Evolutionary conservation across 2,113 vertebrate species (phyloP), one percentile per base, ranked within the genome.

Genomic region (Colossoma macropomum): DNA sequence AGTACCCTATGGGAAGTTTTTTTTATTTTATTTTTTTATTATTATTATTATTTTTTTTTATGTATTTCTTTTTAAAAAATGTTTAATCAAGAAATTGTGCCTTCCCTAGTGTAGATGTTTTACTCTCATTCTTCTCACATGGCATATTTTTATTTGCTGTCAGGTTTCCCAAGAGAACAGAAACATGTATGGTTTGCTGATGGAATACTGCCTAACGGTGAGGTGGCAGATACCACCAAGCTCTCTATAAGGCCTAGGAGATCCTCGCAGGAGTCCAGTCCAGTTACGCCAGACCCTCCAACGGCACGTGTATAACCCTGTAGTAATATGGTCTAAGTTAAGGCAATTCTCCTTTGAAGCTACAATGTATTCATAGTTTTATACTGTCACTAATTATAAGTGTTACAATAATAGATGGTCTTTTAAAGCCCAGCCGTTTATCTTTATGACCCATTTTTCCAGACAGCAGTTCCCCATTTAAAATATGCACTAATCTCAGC

Each of bases 151-250:
- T 45, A 23, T 23, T 8, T 56, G 19, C 17, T 56, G 19, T 1
- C 85, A 98, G 97, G 93, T 52, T 95, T 93, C 74, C 92, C 95
- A 72, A 95, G 93, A 81, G 97, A 98, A 68, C 96, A 97, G 86
- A 97, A 94, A 89, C 95, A 96, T 13, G 97, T 99, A 45, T 98
- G 97, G 97, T 99, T 99, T 90, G 98, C 97, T 30, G 97, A 98
- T 80, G 97, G 97, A 16, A 96, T 98, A 87, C 86, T 99, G 82
- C 97, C 98, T 3, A 98, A 97, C 66, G 97, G 97, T 0, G 96
- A 99, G 91, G 95, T 97, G 89, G 97, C 96, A 16, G 97, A 98
- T 90, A 96, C 96, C 10, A 88, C 89, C 41, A 95, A 91, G 86
- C 93, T 99, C 82, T 94, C 95, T 1, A 94, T 93, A 83, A 94